Evolutionary conservation across 2,888 invertebrate genomes (phyloP).

Genomic region (Drosophila kanekoi): DNA sequence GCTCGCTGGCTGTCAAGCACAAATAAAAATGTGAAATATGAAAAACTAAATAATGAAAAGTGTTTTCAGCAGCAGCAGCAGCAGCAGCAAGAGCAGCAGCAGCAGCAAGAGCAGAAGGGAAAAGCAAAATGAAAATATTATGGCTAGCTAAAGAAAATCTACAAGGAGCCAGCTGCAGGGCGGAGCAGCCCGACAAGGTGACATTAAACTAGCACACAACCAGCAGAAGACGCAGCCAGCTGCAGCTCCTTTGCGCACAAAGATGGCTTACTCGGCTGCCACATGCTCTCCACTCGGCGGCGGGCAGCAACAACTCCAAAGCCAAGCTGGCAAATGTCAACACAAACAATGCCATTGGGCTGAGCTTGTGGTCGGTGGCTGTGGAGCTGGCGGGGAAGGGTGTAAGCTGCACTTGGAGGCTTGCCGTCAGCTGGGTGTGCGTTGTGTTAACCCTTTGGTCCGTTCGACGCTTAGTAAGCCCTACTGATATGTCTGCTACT

Average conservation of each 20-base stretch:
- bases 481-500: slow-evolving; percentile 54
- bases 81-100: too few relatives aligned
- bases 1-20: slow-evolving; percentile 20
- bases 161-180: slow-evolving; percentile 28
- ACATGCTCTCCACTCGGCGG: slow-evolving; percentile 24
- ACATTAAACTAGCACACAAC: slow-evolving; percentile 43
- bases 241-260: slow-evolving; percentile 9
- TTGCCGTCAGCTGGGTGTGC: slow-evolving; percentile 17
- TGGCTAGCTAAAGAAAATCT: slow-evolving; percentile 54
- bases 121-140: slow-evolving; percentile 74
- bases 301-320: slow-evolving; percentile 32
- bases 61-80: slow-evolving; percentile 52
- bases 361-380: slow-evolving; percentile 11
- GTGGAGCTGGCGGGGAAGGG: neutral
- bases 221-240: slow-evolving; percentile 14
- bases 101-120: slow-evolving; percentile 36
- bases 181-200: slow-evolving; percentile 36
- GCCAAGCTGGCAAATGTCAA: slow-evolving; percentile 76
- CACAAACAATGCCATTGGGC: slow-evolving; percentile 66
- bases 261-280: slow-evolving; percentile 45
- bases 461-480: slow-evolving; percentile 69
- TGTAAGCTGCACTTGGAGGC: slow-evolving; percentile 14
- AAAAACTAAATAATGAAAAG: slow-evolving; percentile 78
- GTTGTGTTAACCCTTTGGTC: slow-evolving; percentile 62
- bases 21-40: slow-evolving; percentile 76